Base-by-base conservation (phyloP, 2,797 vertebrate genomes). In the Aselliscus stoliczkanus region DNA sequence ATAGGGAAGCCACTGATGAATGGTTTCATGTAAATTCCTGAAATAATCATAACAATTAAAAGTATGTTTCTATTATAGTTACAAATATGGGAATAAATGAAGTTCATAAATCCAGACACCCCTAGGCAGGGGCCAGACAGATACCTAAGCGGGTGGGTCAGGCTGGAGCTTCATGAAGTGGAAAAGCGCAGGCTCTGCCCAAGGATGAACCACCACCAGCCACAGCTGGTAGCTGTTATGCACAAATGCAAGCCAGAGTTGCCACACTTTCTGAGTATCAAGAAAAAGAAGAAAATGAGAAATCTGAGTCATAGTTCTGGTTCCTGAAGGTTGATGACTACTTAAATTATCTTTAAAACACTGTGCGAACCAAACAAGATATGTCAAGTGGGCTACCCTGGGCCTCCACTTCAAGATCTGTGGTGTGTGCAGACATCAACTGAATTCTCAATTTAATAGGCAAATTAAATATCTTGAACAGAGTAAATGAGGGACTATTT, bases 11-110 rank as follows among this genome's bases (percentile, higher is more conserved):
- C 72, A 25, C 13, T 64, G 56, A 75, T 91, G 54, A 67, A 73
- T 81, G n/a, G 65, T 76, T 76, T 84, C 23, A 31, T 88, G 29
- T 47, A 89, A 80, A 79, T 72, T 85, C 13, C 31, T 75, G 5
- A 94, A 94, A 73, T 86, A 95, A 76, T 93, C 29, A 1, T 77
- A 90, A 85, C 3, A 85, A n/a, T 37, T 75, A 80, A 88, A 91
- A 62, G 3, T 44, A 25, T 82, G 85, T 92, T 96, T 44, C 65
- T 84, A 8, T 80, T 88, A 86, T 1, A 86, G 31, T 42, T 79
- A 84, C 39, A 88, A 87, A 79, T 79, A 20, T 60, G 39, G 31
- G 21, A 70, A 34, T 76, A 65, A 34, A 5, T 75, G 1, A 91
- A 29, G 20, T 82, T 94, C 3, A 54, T 42, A 89, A 88, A 83